Base-by-base conservation (phyloP, 2,888 invertebrate genomes). In the Melanophora roralis region DNA sequence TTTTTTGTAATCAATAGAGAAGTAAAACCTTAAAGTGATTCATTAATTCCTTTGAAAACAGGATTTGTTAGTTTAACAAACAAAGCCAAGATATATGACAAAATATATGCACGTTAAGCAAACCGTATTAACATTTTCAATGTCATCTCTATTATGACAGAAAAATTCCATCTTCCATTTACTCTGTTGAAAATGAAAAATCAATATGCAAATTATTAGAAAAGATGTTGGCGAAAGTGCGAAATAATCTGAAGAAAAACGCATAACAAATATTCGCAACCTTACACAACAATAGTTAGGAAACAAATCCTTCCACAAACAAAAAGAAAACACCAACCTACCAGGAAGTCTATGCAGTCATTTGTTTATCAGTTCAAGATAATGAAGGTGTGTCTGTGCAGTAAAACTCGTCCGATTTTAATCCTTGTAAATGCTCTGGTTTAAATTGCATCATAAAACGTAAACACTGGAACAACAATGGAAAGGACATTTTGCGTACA, bases 361-460 rank as follows among this genome's bases (percentile, higher is more conserved):
- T 55, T 8, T 2, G 9, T 21, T 6, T 6, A 51, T n/a, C n/a
- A n/a, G n/a, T n/a, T n/a, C n/a, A 65, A 27, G 12, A 12, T 21
- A 36, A 45, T 32, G 19, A 47, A 45, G 36, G 6, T 27, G 12
- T 16, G 43, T 21, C 9, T 43, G 38, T 16, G 23, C 2, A 60
- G 40, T 2, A 36, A 23, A 65, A 53, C 65, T 73, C 23, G 45
- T 57, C 45, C 40, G 36, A 3, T 23, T 32, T 72, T 73, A 80
- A 80, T 80, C 76, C 80, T 80, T 80, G 76, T 43, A 80, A 76
- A 73, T 76, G 80, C 80, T 76, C 80, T 76, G 47, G 76, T 80
- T 80, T 80, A 76, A 76, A 80, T 80, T 76, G 76, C 76, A 80
- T 80, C 80, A 80, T 80, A 80, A 80, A 80, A 62, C 59, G 67